Base-by-base conservation (phyloP, 2,888 invertebrate genomes). In the Exocentrus adspersus region DNA sequence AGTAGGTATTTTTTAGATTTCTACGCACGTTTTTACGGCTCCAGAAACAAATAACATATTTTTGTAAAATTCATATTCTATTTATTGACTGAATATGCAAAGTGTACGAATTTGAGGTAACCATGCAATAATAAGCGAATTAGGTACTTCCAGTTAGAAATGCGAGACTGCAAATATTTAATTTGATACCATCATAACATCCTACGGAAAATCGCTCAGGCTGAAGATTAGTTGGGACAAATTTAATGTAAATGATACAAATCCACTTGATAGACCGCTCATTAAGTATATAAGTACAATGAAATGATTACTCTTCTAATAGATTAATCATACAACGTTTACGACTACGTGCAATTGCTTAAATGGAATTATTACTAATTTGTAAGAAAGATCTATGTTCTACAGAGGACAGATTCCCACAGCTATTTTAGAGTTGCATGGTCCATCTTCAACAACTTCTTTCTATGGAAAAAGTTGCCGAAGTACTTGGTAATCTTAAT, bases 161-260 rank as follows among this genome's bases (percentile, higher is more conserved):
- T 48, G 24, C 28, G 48, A 48, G 48, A 16, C 16, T 9, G n/a
- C 14, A 28, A 28, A 48, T 28, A 14, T 17, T 14, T 28, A 48
- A 48, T 48, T n/a, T n/a, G n/a, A n/a, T 48, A 48, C 28, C 16
- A 2, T 5, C 12, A 37, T 48, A 48, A 48, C 28, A 28, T 16
- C 14, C 48, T 48, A 16, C 28, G 28, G 4, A 16, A 28, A 48
- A 48, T 48, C 17, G 9, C 28, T 48, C 28, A 24, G 28, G 16
- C 16, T 14, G 14, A 12, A 24, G 14, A 48, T 20, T 21, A 24
- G 7, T 24, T 24, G 21, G 12, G 24, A 20, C 12, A 12, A 20
- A 48, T 48, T 20, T 28, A 16, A 24, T 20, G 48, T 48, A 48
- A 48, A 28, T 6, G 37, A 37, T 37, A 37, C 28, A 48, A 48